Evolutionary conservation across 2,888 invertebrate genomes (phyloP), one percentile per base, ranked within the genome.

Genomic region (Eupelmus urozonus): DNA sequence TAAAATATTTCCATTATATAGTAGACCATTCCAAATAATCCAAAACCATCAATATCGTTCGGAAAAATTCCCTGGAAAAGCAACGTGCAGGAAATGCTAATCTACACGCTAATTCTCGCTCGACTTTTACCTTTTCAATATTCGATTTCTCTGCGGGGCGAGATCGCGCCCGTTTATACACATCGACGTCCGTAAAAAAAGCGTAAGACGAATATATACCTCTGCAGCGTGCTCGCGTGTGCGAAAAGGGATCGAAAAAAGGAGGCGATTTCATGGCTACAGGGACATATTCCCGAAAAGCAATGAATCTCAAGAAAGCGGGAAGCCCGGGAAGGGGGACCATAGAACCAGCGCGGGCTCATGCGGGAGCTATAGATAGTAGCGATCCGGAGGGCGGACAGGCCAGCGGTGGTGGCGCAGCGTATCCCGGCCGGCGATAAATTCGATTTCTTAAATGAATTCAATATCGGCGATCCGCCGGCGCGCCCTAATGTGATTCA

Each of bases 381-480:
- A 4, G 16, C 1, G 5, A 4, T 16, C 11, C 7, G 13, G 13
- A 18, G 16, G 34, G 49, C 57, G 57, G 45, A 45, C 18, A 2
- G 16, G 53, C 27, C 20, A 11, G 20, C 34, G 18, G n/a, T n/a
- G n/a, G n/a, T n/a, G n/a, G n/a, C n/a, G n/a, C n/a, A n/a, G n/a
- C n/a, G n/a, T n/a, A 55, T 7, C 25, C 42, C 16, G 62, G 55
- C 27, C 13, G 29, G 42, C 76, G 66, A 76, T 76, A 79, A 79
- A 79, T 79, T 79, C 62, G 72, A 79, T 76, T 76, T 63, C 76
- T 72, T 67, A 67, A 79, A 79, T 72, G 76, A 79, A 79, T 79
- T 79, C 79, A 75, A 75, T 75, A 79, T 71, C 75, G 75, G 45
- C 62, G 13, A 16, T 16, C 2, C 25, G 20, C 4, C 25, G 34